Conservation (phyloP, 1,140 invertebrate species). For the Thalassaphorura encarpata region DNA sequence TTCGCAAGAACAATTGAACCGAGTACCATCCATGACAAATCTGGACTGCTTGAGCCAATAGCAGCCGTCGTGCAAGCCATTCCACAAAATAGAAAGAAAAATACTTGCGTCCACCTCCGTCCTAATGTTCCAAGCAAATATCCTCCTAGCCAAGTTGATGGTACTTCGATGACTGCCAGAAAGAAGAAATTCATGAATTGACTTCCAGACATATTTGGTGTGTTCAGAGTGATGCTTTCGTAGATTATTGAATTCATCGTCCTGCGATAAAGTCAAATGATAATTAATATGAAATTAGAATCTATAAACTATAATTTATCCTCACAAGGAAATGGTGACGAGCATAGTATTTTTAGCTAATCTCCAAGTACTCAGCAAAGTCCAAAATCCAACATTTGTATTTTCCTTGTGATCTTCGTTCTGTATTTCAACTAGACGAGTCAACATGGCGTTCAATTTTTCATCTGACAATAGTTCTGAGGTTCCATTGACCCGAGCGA, state of each 20-base stretch:
- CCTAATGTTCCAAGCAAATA: slow-evolving; percentile 11
- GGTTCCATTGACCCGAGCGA: slow-evolving; percentile 16
- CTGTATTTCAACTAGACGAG: background rate
- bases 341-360: slow-evolving; percentile 11
- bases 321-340: slow-evolving; percentile 20
- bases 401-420: background rate
- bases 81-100: slow-evolving; percentile 15
- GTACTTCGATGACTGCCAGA: slow-evolving; percentile 50
- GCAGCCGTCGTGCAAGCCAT: slow-evolving; percentile 7
- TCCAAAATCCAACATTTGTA: slow-evolving; percentile 34
- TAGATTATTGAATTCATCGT: slow-evolving; percentile 47
- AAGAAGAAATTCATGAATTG: slow-evolving; percentile 57
- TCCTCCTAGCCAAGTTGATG: slow-evolving; percentile 30
- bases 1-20: background rate
- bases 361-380: background rate
- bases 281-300: slow-evolving; percentile 27
- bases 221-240: slow-evolving; percentile 49
- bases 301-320: background rate
- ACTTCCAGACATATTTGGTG: slow-evolving; percentile 51
- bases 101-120: slow-evolving; percentile 23
- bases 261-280: background rate
- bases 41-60: background rate
- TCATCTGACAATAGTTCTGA: background rate
- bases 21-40: background rate
- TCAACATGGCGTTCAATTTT: slow-evolving; percentile 3